Conservation (phyloP, 2,797 vertebrate genomes). For the Thaleichthys pacificus region DNA sequence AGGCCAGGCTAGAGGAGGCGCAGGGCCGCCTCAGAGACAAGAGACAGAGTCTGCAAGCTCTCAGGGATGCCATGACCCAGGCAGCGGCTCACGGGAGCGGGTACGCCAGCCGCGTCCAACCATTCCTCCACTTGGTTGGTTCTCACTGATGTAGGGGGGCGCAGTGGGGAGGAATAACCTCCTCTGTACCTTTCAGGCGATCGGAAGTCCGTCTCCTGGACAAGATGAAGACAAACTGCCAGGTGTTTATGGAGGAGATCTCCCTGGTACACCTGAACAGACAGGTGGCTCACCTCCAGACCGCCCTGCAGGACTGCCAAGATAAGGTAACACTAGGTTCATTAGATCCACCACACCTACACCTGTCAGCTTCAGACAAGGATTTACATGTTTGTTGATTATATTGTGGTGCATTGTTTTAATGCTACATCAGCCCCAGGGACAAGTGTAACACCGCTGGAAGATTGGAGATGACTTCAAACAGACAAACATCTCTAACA, state of each 20-base stretch:
- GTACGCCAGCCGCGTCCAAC: conserved; percentile 28
- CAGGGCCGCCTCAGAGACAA: conserved; percentile 65
- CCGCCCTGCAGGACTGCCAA: conserved; percentile 51
- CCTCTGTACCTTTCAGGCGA: conserved; percentile 53
- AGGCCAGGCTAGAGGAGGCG: conserved; percentile 62
- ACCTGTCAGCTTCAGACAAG: background rate
- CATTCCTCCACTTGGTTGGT: too few relatives aligned
- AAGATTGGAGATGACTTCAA: too few relatives aligned
- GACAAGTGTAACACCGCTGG: too few relatives aligned
- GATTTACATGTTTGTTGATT: too few relatives aligned
- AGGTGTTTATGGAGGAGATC: conserved; percentile 77
- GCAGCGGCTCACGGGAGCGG: conserved; percentile 60
- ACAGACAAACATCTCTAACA: too few relatives aligned
- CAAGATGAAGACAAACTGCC: conserved; percentile 71
- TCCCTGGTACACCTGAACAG: conserved; percentile 70
- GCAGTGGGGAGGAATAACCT: background rate
- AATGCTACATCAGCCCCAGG: too few relatives aligned
- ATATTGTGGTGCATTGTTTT: background rate
- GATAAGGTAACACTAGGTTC: conserved; percentile 47
- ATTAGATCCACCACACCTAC: background rate
- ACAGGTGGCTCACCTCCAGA: conserved; percentile 62
- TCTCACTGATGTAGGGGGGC: too few relatives aligned
- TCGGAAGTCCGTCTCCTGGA: conserved; percentile 67
- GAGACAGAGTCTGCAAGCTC: conserved; percentile 57
- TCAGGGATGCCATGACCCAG: conserved; percentile 60